Evolutionary conservation across 2,888 invertebrate genomes (phyloP), one percentile per base, ranked within the genome.

Genomic region (Hydraecia micacea): DNA sequence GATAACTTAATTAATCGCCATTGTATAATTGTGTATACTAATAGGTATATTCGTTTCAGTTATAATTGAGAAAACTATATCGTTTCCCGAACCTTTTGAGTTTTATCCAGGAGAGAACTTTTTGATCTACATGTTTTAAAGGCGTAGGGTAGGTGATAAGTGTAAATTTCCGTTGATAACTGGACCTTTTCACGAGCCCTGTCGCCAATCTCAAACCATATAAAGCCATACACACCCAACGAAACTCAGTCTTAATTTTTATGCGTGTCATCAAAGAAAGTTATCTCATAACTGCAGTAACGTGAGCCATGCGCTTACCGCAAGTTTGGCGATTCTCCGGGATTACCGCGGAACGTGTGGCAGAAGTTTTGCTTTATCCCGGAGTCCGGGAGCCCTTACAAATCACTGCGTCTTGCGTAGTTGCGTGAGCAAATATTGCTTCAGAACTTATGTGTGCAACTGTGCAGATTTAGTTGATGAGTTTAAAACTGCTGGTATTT

Each of bases 211-310:
- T 21, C 42, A 49, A 25, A 32, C 32, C 28, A 73, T 79, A 66
- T n/a, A n/a, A n/a, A n/a, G n/a, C n/a, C n/a, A n/a, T 72, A 55
- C 55, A 55, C 3, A 72, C 66, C 15, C 15, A 58, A 32, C 52
- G n/a, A 28, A 55, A 60, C 63, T 67, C 77, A 77, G 83, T 86
- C 86, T 84, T 89, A 89, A 88, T 88, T 89, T 90, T 89, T 87
- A 87, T 85, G 83, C 39, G 83, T 84, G 81, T 85, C 88, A 88
- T 90, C 88, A 88, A 89, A 88, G 87, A 78, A 93, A 93, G 83
- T 92, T 92, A 83, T 87, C 86, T 89, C 91, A 87, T 93, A 92
- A 90, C 87, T 84, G 85, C 80, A 87, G 81, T 88, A 52, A 75
- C 88, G 86, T 90, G 85, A 86, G 79, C 85, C 86, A 88, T 75